Conservation (phyloP, 1,140 invertebrate species). For the Zeugodacus cucurbitae region DNA sequence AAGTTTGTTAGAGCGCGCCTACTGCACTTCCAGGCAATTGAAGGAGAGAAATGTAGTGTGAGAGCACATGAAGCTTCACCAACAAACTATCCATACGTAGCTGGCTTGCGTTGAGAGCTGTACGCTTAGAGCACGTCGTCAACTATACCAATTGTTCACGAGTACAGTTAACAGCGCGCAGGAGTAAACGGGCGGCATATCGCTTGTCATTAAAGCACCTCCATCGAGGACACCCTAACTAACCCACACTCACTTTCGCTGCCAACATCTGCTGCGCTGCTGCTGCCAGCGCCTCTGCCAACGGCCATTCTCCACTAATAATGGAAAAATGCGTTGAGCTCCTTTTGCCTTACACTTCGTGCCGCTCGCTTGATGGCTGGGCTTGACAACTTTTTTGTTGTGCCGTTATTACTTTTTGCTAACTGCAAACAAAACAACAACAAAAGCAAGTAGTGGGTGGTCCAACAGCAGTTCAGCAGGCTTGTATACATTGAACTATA, state of each 20-base stretch:
- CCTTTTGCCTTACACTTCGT: not conserved
- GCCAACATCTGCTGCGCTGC: not conserved
- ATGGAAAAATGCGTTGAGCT: conserved; percentile 7
- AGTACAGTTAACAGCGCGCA: not conserved
- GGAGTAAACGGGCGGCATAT: not conserved
- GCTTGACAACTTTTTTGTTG: not conserved
- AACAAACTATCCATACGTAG: not conserved
- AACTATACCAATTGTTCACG: not conserved
- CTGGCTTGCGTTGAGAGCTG: not conserved
- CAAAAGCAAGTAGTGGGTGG: not conserved
- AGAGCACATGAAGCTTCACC: not conserved
- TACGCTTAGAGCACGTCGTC: not conserved
- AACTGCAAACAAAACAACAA: not conserved
- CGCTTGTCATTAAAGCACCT: not conserved
- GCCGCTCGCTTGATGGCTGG: not conserved
- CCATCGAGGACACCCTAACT: not conserved
- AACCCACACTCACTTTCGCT: not conserved
- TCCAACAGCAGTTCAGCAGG: not conserved
- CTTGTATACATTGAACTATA: not conserved
- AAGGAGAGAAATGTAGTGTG: not conserved
- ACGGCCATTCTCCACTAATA: not conserved
- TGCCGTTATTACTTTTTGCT: not conserved
- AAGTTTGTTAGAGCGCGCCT: too few relatives aligned
- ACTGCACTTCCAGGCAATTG: not conserved
- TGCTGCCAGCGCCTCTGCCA: not conserved